These are phyloP conservation scores for Listrodromus nycthemerus DNA, from an alignment of 2,888 invertebrate genomes.

Conservation along the genomic window DNA sequence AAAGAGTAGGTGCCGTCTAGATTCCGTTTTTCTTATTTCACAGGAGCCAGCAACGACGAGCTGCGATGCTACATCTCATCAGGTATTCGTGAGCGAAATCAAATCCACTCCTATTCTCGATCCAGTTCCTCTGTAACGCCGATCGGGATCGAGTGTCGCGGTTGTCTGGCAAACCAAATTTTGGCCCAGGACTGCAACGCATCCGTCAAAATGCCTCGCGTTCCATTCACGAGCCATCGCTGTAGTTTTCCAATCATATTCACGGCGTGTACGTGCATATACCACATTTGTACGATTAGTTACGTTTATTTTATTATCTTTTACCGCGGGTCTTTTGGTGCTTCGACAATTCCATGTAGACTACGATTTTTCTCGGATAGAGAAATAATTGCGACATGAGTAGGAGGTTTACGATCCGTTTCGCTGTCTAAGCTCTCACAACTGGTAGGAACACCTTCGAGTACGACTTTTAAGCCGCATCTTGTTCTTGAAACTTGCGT, in stretches of 20 bases:
- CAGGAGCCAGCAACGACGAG: slow-evolving; percentile 19
- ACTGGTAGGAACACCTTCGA: slow-evolving; percentile 38
- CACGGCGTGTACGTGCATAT: background rate
- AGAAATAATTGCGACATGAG: background rate
- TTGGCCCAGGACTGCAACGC: slow-evolving; percentile 14
- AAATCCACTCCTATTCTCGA: slow-evolving; percentile 39
- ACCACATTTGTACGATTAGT: background rate
- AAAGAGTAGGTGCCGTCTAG: slow-evolving; percentile 26
- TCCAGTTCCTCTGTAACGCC: background rate
- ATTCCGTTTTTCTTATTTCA: background rate
- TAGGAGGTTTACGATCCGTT: background rate
- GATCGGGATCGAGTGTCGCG: slow-evolving; percentile 15
- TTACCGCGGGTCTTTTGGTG: background rate
- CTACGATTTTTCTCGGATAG: background rate
- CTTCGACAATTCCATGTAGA: background rate
- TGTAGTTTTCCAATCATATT: slow-evolving; percentile 35
- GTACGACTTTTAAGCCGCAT: background rate
- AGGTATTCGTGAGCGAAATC: slow-evolving; percentile 49
- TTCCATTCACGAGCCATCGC: background rate
- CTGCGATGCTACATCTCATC: slow-evolving; percentile 10
- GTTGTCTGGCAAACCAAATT: slow-evolving; percentile 14
- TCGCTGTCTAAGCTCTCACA: background rate
- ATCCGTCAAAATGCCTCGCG: slow-evolving; percentile 18
- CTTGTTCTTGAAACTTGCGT: background rate
- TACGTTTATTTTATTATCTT: background rate